Evolutionary conservation across 1,140 invertebrate genomes (phyloP), one percentile per base, ranked within the genome.

Genomic region (Calycopis cecrops): DNA sequence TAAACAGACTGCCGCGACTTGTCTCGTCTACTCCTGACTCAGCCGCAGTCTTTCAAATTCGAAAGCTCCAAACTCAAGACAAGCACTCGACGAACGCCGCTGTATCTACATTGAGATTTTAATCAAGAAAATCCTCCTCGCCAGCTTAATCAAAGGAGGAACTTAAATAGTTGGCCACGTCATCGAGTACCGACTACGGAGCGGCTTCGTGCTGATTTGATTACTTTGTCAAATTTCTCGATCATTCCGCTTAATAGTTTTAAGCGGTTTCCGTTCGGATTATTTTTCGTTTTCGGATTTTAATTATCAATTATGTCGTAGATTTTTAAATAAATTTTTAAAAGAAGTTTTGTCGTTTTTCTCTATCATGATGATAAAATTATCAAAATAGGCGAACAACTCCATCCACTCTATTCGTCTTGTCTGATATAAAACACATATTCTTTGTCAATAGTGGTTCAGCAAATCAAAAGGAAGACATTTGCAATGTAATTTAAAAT

Each of bases 111-210:
- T 55, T 57, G 59, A 66, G 61, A 70, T 68, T 73, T 73, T 73
- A 68, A 73, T 72, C 69, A 69, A 67, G 67, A 60, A 69, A 69
- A 63, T 69, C 64, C 62, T 61, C 50, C 63, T 63, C 62, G 62
- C 64, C 59, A 58, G 57, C 58, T 70, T 65, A 64, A 73, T 73
- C 67, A 70, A 70, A 73, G 60, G 56, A 55, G 52, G 65, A 72
- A 69, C 69, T 69, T 65, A 63, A 67, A 63, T 67, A 65, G 60
- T 62, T 52, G 55, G 60, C 48, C 55, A 48, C 65, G 62, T 67
- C 55, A 67, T 57, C 53, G 55, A 49, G 40, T n/a, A n/a, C n/a
- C 54, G 54, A 33, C 49, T 49, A 49, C 48, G 57, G 49, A 53
- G 42, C 52, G 52, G 38, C 55, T 55, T 34, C 40, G 40, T 50